These are phyloP conservation scores for Leptinotarsa undecemlineata DNA, from an alignment of 1,140 invertebrate genomes.

Conservation along the genomic window DNA sequence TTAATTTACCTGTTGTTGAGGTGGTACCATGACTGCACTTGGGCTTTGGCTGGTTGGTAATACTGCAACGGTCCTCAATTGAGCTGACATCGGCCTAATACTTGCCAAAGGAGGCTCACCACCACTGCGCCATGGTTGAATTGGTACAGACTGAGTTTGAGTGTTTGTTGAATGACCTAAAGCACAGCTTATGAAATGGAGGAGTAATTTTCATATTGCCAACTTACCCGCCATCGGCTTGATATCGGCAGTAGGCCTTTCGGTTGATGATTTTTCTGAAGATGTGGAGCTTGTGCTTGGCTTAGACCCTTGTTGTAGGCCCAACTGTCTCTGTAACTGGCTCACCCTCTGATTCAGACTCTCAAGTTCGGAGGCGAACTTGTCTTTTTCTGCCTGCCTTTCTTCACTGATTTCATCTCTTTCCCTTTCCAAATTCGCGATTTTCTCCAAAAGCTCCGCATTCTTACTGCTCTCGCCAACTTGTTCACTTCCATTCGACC, in stretches of 20 bases:
- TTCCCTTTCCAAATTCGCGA: slow-evolving; percentile 62
- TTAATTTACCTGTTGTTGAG: slow-evolving; percentile 60
- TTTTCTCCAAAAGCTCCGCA: slow-evolving; percentile 41
- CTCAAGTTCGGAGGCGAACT: slow-evolving; percentile 73
- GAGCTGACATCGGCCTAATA: slow-evolving; percentile 86
- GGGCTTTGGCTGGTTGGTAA: slow-evolving; percentile 67
- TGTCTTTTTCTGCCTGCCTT: slow-evolving; percentile 65
- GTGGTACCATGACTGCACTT: slow-evolving; percentile 62
- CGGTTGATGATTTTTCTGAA: slow-evolving; percentile 70
- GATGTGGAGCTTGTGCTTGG: slow-evolving; percentile 66
- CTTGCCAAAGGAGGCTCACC: slow-evolving; percentile 85
- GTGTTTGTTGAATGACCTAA: slow-evolving; percentile 52
- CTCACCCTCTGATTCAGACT: slow-evolving; percentile 70
- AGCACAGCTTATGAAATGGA: slow-evolving; percentile 9
- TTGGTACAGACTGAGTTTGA: slow-evolving; percentile 60
- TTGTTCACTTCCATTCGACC: slow-evolving; percentile 49
- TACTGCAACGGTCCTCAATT: slow-evolving; percentile 76
- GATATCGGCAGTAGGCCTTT: slow-evolving; percentile 89
- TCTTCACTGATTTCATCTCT: slow-evolving; percentile 68
- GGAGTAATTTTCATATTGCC: slow-evolving; percentile 12
- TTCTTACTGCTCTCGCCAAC: slow-evolving; percentile 27
- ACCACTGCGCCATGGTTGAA: slow-evolving; percentile 63
- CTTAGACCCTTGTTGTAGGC: slow-evolving; percentile 70
- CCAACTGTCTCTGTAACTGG: slow-evolving; percentile 79
- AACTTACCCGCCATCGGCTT: slow-evolving; percentile 85